Percentiles rank a stretch among this genome's conserved stretches.
Evolutionary conservation across 2,113 vertebrate genomes (phyloP).

Genomic region (Xenotilapia longispinis): DNA sequence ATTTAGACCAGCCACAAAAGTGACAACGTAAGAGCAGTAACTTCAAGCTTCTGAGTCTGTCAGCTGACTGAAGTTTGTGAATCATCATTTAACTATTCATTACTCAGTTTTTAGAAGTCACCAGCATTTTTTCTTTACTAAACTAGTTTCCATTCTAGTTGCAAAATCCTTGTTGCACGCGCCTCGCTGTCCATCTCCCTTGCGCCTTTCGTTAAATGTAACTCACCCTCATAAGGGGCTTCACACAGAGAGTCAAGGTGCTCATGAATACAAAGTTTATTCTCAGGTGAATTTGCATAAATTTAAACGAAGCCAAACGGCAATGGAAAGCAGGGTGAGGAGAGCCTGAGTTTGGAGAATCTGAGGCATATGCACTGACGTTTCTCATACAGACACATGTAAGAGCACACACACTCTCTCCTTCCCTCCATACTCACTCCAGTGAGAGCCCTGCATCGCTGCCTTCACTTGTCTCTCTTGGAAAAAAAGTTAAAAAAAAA

Average conservation of each 20-base stretch:
- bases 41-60: not conserved
- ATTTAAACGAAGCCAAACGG: not conserved
- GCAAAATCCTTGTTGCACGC: not conserved
- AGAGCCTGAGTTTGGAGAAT: not conserved
- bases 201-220: constrained; percentile 21
- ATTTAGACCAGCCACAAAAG: not conserved
- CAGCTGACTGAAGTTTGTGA: constrained; percentile 4
- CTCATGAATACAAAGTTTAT: constrained; percentile 31
- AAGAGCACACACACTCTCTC: not conserved
- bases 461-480: constrained; percentile 40
- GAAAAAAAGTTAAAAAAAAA: not conserved
- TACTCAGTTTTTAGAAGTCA: not conserved
- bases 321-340: not conserved
- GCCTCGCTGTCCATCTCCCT: not conserved
- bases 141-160: constrained; percentile 18
- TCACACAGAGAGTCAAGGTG: not conserved
- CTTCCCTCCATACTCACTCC: constrained; percentile 50
- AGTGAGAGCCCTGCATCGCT: constrained; percentile 60
- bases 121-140: not conserved
- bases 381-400: not conserved
- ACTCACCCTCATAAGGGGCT: constrained; percentile 5
- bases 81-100: not conserved
- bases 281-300: not conserved
- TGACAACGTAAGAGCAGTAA: not conserved
- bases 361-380: not conserved